Base-by-base conservation (phyloP, 2,113 vertebrate genomes). In the Chaetodon auriga region DNA sequence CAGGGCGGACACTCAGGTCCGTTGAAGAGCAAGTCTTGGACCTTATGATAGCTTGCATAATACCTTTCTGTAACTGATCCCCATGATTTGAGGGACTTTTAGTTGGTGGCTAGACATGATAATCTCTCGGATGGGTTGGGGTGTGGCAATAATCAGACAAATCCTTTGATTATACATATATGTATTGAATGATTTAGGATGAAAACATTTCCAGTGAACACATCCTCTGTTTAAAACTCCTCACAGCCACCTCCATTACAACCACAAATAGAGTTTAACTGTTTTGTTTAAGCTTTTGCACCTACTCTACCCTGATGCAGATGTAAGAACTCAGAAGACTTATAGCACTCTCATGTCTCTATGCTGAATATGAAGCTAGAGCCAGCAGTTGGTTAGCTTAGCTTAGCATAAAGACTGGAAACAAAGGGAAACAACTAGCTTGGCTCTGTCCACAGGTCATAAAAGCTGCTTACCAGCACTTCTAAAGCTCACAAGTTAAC, bases 81-180 rank as follows among this genome's bases (percentile, higher is more conserved):
- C 36, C 71, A 75, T 57, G 36, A 78, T 76, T 41, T 5, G 9
- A 58, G 45, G 1, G 18, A 80, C 1, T 65, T 81, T 77, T 55
- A 64, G 46, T 35, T 46, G 46, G 46, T 75, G 68, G 81, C 73
- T 72, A 68, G 76, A 77, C 75, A 71, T 65, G 64, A 75, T 72
- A 36, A 68, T 81, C 38, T 55, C 55, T 54, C n/a, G 36, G 25
- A 72, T 54, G 25, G 18, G 7, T 16, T 18, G 15, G 60, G 53
- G 60, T 64, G 45, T 53, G 48, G 48, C 35, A 16, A 60, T 75
- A 75, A 66, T 36, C 1, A 7, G 7, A 58, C 12, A 48, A 46
- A 68, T 65, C 51, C 36, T 65, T 35, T 18, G 38, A 76, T 51
- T 9, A 61, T 15, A 10, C 16, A 36, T 14, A 69, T n/a, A 36